Evolutionary conservation across 2,888 invertebrate species (phyloP).

Genomic region (Eupithecia insigniata): DNA sequence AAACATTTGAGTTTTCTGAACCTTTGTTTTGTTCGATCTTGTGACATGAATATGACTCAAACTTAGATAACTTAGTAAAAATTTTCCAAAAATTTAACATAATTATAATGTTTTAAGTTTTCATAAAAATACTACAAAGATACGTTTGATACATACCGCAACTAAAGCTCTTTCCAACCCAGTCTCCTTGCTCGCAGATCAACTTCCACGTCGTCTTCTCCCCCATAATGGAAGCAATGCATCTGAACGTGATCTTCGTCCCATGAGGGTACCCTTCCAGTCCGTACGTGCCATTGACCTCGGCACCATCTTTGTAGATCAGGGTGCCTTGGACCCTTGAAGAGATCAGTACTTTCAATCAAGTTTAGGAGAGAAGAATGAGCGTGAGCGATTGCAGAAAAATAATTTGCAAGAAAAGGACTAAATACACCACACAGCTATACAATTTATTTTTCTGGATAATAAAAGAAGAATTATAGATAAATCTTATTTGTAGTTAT

Average conservation of each 20-base stretch:
- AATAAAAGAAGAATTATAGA: slow-evolving; percentile 19
- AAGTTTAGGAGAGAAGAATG: slow-evolving; percentile 12
- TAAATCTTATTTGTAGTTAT: slow-evolving; percentile 23
- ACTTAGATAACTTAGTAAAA: too few species aligned
- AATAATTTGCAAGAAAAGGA: slow-evolving; percentile 17
- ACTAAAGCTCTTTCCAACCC: slow-evolving; percentile 91
- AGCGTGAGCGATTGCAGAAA: slow-evolving; percentile 25
- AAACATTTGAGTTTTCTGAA: too few species aligned
- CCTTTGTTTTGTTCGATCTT: too few species aligned
- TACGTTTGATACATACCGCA: slow-evolving; percentile 85
- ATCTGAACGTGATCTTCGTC: slow-evolving; percentile 92
- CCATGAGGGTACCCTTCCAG: slow-evolving; percentile 90
- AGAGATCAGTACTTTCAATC: slow-evolving; percentile 36
- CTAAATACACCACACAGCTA: slow-evolving; percentile 12
- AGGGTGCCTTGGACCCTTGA: slow-evolving; percentile 90
- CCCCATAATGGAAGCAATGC: slow-evolving; percentile 91
- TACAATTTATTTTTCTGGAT: slow-evolving; percentile 15
- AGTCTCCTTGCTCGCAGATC: slow-evolving; percentile 92
- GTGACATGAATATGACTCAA: too few species aligned
- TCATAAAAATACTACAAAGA: too few species aligned
- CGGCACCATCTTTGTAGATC: slow-evolving; percentile 89
- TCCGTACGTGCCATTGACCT: slow-evolving; percentile 86
- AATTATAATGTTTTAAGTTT: not conserved
- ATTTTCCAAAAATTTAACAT: too few species aligned
- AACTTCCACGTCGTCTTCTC: slow-evolving; percentile 94